Conservation (phyloP, 2,888 invertebrate species). For the Panzeria rudis region DNA sequence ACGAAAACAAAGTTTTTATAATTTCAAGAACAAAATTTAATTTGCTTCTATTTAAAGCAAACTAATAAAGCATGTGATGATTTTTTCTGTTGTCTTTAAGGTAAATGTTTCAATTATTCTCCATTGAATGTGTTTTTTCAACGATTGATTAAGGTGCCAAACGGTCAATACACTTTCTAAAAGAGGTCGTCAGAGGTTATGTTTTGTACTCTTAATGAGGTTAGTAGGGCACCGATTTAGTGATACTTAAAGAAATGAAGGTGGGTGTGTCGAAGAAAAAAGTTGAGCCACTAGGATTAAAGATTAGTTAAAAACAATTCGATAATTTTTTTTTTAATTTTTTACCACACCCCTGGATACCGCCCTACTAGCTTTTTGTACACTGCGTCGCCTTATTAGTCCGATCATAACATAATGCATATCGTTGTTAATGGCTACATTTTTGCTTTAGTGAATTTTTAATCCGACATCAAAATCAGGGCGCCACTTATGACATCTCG, state of each 20-base stretch:
- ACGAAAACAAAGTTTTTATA: slow-evolving; percentile 11
- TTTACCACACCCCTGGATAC: too few relatives aligned
- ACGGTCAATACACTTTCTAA: neutral
- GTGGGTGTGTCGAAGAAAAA: too few relatives aligned
- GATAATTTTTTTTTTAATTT: too few relatives aligned
- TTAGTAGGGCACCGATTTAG: neutral
- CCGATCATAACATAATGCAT: too few relatives aligned
- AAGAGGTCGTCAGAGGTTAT: neutral
- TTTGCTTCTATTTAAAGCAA: neutral
- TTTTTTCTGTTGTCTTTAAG: slow-evolving; percentile 17
- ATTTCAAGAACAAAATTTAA: slow-evolving; percentile 15
- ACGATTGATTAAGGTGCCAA: neutral
- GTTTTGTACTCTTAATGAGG: neutral
- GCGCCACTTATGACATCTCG: too few relatives aligned
- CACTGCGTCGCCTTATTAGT: too few relatives aligned
- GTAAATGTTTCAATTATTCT: neutral
- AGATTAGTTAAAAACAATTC: too few relatives aligned
- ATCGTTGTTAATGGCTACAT: too few relatives aligned
- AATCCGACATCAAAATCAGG: too few relatives aligned
- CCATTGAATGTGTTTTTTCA: neutral
- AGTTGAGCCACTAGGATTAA: too few relatives aligned
- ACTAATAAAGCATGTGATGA: neutral
- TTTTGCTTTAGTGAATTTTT: too few relatives aligned
- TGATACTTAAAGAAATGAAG: neutral
- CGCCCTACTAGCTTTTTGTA: too few relatives aligned